Percentiles rank a stretch among this genome's conserved stretches.
phyloP scores from a whole-genome alignment of 2,888 invertebrate genomes.

The Andricus curvator region DNA sequence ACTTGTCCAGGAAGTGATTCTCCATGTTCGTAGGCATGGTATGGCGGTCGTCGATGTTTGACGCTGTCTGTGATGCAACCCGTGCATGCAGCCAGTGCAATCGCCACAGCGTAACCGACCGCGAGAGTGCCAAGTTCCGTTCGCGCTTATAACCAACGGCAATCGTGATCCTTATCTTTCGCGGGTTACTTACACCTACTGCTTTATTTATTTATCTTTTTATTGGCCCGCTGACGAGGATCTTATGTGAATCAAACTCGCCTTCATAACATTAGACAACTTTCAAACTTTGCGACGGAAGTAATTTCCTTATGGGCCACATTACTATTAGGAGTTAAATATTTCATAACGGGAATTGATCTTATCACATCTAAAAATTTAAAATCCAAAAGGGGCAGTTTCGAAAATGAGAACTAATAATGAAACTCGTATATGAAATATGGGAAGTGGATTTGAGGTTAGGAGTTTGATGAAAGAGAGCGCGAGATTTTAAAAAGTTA shows the following conservation, averaged over 20 bases:
- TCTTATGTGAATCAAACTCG: not conserved
- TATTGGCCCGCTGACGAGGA: not conserved
- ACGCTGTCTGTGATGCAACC: constrained; percentile 40
- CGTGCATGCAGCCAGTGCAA: constrained; percentile 52
- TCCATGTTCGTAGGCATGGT: constrained; percentile 4
- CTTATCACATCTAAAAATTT: too few species aligned
- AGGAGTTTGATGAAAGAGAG: too few species aligned
- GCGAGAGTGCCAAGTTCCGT: constrained; percentile 54
- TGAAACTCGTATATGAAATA: too few species aligned
- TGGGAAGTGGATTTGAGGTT: too few species aligned
- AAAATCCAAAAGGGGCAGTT: too few species aligned
- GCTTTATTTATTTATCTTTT: not conserved
- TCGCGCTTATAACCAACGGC: constrained; percentile 43
- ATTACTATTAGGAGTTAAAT: too few species aligned
- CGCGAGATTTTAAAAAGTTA: too few species aligned
- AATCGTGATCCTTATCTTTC: constrained; percentile 30
- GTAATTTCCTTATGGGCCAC: not conserved
- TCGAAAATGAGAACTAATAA: too few species aligned
- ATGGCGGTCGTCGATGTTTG: constrained; percentile 30
- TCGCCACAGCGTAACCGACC: constrained; percentile 53
- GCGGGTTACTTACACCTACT: constrained; percentile 10
- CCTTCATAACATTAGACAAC: not conserved
- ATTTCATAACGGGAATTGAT: too few species aligned
- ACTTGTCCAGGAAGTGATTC: constrained; percentile 23
- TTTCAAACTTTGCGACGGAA: not conserved